phyloP scores from a whole-genome alignment of 2,888 invertebrate species.

The Lobophora halterata region DNA sequence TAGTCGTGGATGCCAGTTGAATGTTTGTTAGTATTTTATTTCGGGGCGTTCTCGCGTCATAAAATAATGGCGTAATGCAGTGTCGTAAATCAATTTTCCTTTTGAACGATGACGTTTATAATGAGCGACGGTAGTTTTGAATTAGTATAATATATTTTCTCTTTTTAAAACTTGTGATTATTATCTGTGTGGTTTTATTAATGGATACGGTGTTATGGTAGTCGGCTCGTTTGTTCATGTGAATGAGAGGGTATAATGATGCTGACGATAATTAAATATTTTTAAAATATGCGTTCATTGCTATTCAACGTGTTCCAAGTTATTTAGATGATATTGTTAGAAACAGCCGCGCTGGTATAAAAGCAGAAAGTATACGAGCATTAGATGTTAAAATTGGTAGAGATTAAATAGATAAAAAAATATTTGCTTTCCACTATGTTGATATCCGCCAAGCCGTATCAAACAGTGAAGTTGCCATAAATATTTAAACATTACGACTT shows the following conservation, averaged over 20 bases:
- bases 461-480: no score
- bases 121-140: conserved; percentile 70
- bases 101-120: conserved; percentile 74
- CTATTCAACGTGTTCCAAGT: conserved; percentile 11
- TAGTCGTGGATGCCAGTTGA: conserved; percentile 78
- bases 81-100: conserved; percentile 76
- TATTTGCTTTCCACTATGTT: no score
- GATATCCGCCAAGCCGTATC: no score
- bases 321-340: conserved; percentile 5
- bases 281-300: conserved; percentile 11
- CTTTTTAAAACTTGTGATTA: conserved; percentile 52
- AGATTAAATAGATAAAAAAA: no score
- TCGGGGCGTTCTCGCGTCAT: conserved; percentile 78
- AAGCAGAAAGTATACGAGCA: neutral
- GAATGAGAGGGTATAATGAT: conserved; percentile 15
- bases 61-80: conserved; percentile 79
- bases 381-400: neutral
- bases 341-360: no score
- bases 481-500: no score
- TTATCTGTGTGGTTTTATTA: conserved; percentile 54
- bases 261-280: conserved; percentile 17
- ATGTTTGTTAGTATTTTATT: conserved; percentile 80
- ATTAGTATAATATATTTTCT: conserved; percentile 60
- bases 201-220: conserved; percentile 41
- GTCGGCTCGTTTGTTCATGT: conserved; percentile 27